Evolutionary conservation across 2,797 vertebrate species (phyloP).

Genomic region (Arremon aurantiirostris): DNA sequence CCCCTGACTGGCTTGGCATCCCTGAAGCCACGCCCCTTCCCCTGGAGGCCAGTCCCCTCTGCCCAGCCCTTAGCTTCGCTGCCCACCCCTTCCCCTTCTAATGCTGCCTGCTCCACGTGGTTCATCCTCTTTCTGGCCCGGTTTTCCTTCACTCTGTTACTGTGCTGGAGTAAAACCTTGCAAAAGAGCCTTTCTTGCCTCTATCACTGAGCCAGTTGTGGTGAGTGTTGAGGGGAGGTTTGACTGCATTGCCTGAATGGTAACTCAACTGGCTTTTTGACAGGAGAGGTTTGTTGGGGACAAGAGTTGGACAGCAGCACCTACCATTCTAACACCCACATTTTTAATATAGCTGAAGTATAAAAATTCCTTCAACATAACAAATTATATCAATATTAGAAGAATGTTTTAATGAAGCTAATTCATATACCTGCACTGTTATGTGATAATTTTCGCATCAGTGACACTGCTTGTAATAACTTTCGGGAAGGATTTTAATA

Average conservation of each 20-base stretch:
- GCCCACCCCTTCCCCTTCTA: background rate
- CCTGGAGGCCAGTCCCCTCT: background rate
- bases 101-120: rapidly evolving
- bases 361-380: background rate
- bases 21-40: background rate
- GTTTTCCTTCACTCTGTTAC: background rate
- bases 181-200: background rate
- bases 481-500: background rate
- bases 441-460: background rate
- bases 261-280: background rate
- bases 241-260: background rate
- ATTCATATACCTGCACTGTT: background rate
- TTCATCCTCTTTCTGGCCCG: rapidly evolving
- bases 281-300: background rate
- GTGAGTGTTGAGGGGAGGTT: background rate
- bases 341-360: background rate
- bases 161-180: background rate
- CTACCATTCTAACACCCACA: background rate
- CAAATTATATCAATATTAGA: background rate
- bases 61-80: background rate
- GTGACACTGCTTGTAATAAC: background rate
- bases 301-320: background rate
- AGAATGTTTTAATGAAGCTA: background rate
- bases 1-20: background rate
- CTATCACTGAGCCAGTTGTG: background rate